Evolutionary conservation across 2,888 invertebrate genomes (phyloP).

Genomic region (Coecobrya sp.): DNA sequence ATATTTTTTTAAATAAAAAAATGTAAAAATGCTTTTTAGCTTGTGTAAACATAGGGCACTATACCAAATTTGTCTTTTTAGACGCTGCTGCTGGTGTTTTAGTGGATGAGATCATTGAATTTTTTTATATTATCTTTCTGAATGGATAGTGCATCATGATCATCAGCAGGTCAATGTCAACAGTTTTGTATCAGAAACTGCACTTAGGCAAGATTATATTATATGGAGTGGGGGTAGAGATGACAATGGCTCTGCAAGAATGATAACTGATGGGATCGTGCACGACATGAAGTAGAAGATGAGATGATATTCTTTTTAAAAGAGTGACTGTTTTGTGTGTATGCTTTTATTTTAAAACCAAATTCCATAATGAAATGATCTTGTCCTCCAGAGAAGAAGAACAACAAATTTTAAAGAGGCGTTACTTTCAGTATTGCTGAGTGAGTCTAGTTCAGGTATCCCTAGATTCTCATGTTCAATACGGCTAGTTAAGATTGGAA

Average conservation of each 20-base stretch:
- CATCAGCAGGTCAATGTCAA: conserved; percentile 61
- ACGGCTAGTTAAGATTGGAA: no score
- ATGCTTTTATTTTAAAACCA: not conserved
- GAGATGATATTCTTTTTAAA: no score
- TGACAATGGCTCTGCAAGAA: conserved; percentile 37
- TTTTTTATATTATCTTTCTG: not conserved
- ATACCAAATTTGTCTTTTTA: not conserved
- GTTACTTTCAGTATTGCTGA: no score
- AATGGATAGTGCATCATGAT: conserved; percentile 8
- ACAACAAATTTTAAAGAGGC: not conserved
- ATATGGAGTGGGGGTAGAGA: not conserved
- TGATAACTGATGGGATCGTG: conserved; percentile 15
- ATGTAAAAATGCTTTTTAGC: conserved; percentile 37
- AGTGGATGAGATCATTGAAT: no score
- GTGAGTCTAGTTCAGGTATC: no score
- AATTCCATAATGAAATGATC: conserved; percentile 18
- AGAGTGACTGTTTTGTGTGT: not conserved
- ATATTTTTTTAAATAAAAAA: no score
- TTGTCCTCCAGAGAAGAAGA: not conserved
- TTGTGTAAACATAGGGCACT: conserved; percentile 67
- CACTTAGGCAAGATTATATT: conserved; percentile 43
- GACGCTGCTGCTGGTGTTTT: not conserved
- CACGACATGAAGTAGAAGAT: not conserved
- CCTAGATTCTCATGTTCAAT: no score
- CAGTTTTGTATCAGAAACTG: conserved; percentile 54